phyloP scores from a whole-genome alignment of 2,888 invertebrate species.

The Phania funesta region DNA sequence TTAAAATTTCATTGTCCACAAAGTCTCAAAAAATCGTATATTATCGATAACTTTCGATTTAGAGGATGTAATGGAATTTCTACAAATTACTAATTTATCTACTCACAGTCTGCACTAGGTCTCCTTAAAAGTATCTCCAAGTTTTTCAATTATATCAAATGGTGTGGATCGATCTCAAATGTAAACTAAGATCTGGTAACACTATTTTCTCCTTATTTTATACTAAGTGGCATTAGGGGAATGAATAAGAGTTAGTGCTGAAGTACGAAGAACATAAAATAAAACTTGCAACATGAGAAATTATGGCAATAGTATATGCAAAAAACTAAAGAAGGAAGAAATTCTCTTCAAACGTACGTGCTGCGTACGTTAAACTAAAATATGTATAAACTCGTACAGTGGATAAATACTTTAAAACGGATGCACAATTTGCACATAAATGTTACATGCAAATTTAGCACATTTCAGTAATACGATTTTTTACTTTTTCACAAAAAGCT shows the following conservation, averaged over 20 bases:
- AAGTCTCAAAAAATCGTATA: too few relatives aligned
- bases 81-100: too few relatives aligned
- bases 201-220: neutral
- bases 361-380: conserved; percentile 59
- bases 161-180: too few relatives aligned
- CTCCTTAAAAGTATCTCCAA: too few relatives aligned
- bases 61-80: too few relatives aligned
- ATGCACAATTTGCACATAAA: conserved; percentile 67
- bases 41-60: too few relatives aligned
- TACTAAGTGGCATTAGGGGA: conserved; percentile 8
- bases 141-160: too few relatives aligned
- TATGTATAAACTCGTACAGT: conserved; percentile 54
- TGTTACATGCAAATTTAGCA: conserved; percentile 64
- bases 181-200: conserved; percentile 3
- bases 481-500: conserved; percentile 18
- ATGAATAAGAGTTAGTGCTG: neutral
- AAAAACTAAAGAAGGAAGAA: conserved; percentile 18
- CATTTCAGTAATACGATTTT: conserved; percentile 39
- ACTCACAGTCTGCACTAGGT: too few relatives aligned
- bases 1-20: too few relatives aligned
- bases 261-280: conserved; percentile 13
- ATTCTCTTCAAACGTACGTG: conserved; percentile 52
- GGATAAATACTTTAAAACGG: conserved; percentile 64
- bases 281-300: conserved; percentile 52
- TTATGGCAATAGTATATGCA: conserved; percentile 41